Percentiles rank a stretch among this genome's conserved stretches.
Evolutionary conservation across 1,140 invertebrate species (phyloP).

Genomic region (Gryllus bimaculatus): DNA sequence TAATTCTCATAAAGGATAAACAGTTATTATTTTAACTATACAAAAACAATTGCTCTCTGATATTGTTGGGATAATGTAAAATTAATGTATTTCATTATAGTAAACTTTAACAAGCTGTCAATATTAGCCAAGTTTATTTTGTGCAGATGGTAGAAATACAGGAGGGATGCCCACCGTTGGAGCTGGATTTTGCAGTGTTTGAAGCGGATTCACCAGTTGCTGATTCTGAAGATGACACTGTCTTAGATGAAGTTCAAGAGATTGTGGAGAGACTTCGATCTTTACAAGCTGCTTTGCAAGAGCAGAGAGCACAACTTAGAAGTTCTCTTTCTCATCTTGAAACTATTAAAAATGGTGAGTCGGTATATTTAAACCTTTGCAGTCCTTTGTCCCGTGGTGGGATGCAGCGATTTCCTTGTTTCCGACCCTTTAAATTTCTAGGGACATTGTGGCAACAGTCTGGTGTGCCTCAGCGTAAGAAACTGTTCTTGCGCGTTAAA

Average conservation of each 20-base stretch:
- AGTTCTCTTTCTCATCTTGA: slow-evolving; percentile 35
- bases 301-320: slow-evolving; percentile 56
- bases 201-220: neutral
- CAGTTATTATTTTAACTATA: too few species aligned
- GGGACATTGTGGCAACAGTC: too few species aligned
- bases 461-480: too few species aligned
- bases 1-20: too few species aligned
- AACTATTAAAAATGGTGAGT: slow-evolving; percentile 32
- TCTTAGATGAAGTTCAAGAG: slow-evolving; percentile 51
- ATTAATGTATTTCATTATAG: too few species aligned
- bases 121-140: neutral
- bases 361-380: neutral
- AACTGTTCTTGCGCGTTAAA: too few species aligned
- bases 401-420: too few species aligned
- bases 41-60: too few species aligned
- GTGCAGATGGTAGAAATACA: neutral
- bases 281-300: slow-evolving; percentile 48
- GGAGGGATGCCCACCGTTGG: neutral
- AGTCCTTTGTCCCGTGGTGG: too few species aligned
- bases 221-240: slow-evolving; percentile 39
- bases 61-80: too few species aligned
- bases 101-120: too few species aligned
- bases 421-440: too few species aligned
- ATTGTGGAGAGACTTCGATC: slow-evolving; percentile 51
- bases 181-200: neutral